These are phyloP conservation scores for Trichoplax adhaerens DNA, from an alignment of 37 sponge, comb jelly and placozoan species.

Conservation along the genomic window DNA sequence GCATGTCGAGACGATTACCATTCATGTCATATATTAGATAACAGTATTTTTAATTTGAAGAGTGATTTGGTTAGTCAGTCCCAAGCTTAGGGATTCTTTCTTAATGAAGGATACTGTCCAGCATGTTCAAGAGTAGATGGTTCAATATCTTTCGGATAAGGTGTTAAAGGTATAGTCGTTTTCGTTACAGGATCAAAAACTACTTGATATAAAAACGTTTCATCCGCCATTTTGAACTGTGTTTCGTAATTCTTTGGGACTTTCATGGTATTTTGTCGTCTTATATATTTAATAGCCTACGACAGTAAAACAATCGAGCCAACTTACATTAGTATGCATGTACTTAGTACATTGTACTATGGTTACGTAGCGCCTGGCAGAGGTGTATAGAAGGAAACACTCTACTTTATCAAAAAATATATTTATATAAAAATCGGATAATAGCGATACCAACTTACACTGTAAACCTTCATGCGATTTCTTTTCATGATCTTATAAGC, in stretches of 20 bases:
- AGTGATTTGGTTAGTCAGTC: too few relatives aligned
- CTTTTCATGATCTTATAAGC: conserved; percentile 75
- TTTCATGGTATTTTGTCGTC: conserved; percentile 23
- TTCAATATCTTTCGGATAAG: conserved; percentile 40
- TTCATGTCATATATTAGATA: too few relatives aligned
- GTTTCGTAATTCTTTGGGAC: conserved; percentile 55
- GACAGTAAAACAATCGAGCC: not conserved
- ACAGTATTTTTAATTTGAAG: too few relatives aligned
- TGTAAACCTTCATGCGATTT: conserved; percentile 35
- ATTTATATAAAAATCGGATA: too few relatives aligned
- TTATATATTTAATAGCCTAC: conserved; percentile 55
- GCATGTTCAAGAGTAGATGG: conserved; percentile 34
- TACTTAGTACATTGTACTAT: not conserved
- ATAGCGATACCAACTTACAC: conserved; percentile 14
- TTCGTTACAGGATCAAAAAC: conserved; percentile 74
- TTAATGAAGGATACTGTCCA: conserved; percentile 50
- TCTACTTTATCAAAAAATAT: not conserved
- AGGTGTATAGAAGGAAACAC: not conserved
- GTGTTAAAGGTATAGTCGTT: conserved; percentile 38
- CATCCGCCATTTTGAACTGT: conserved; percentile 49
- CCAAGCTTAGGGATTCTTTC: too few relatives aligned
- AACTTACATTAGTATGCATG: not conserved
- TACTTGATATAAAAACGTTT: conserved; percentile 73
- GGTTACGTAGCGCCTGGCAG: not conserved
- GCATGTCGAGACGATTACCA: too few relatives aligned